Evolutionary conservation across 2,888 invertebrate species (phyloP).

Genomic region (Protophormia terraenovae): DNA sequence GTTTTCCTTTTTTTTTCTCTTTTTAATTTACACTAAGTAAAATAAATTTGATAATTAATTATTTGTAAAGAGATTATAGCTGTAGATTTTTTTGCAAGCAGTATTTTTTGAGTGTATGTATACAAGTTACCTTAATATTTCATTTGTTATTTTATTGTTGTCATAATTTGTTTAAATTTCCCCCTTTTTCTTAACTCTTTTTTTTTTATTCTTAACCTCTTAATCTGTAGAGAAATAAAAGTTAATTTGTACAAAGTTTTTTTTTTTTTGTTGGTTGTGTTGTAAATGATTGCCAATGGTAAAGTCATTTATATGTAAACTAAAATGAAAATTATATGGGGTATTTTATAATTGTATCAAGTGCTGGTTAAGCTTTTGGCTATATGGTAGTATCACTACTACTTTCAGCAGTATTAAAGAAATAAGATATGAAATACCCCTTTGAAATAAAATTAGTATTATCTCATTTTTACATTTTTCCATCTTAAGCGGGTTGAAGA

Average conservation of each 20-base stretch:
- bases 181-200: not conserved
- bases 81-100: not conserved
- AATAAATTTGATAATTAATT: not conserved
- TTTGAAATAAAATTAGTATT: not conserved
- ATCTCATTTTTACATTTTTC: not conserved
- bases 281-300: not conserved
- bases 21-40: not conserved
- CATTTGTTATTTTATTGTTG: not conserved
- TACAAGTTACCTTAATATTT: not conserved
- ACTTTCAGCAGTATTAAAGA: no score
- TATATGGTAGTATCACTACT: no score
- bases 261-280: no score
- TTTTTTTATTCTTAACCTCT: not conserved
- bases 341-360: no score
- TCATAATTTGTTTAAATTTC: constrained; percentile 16
- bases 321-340: not conserved
- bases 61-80: no score
- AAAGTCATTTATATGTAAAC: not conserved
- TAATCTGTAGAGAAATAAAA: not conserved
- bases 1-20: not conserved
- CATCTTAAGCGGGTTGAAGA: not conserved
- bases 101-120: not conserved
- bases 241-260: not conserved
- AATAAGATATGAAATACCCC: not conserved
- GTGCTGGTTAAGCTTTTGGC: no score